Conservation (phyloP, 2,113 vertebrate species). For the Lanius collurio region DNA sequence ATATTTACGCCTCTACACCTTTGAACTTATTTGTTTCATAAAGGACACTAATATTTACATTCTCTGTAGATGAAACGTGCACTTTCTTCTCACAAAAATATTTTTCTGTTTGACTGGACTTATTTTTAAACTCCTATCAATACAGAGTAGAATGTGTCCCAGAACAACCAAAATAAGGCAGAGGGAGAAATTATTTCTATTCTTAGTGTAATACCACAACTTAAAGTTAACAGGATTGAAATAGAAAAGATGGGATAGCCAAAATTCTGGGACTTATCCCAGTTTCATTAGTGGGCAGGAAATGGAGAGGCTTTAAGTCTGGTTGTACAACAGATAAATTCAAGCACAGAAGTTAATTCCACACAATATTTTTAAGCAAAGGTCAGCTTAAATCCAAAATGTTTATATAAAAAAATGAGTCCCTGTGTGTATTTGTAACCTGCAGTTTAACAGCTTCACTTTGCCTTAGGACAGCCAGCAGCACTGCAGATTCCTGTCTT, state of each 20-base stretch:
- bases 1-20: slow-evolving; percentile 14
- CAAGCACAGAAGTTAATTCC: neutral
- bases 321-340: neutral
- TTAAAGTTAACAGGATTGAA: neutral
- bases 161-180: slow-evolving; percentile 22
- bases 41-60: neutral
- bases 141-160: neutral
- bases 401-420: neutral
- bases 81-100: slow-evolving; percentile 35
- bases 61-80: neutral
- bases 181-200: neutral
- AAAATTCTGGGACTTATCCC: neutral
- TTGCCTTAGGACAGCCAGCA: neutral
- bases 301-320: neutral
- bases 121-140: slow-evolving; percentile 47
- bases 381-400: neutral
- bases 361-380: neutral
- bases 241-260: neutral
- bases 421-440: neutral
- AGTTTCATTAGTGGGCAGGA: neutral
- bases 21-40: slow-evolving; percentile 25
- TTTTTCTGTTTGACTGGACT: neutral
- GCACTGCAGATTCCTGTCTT: neutral
- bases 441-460: neutral
- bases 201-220: neutral